A percentile compares a stretch with the other conserved stretches of the same genome.
Conservation (phyloP, 1,140 invertebrate species). For the Microplitis mediator region DNA sequence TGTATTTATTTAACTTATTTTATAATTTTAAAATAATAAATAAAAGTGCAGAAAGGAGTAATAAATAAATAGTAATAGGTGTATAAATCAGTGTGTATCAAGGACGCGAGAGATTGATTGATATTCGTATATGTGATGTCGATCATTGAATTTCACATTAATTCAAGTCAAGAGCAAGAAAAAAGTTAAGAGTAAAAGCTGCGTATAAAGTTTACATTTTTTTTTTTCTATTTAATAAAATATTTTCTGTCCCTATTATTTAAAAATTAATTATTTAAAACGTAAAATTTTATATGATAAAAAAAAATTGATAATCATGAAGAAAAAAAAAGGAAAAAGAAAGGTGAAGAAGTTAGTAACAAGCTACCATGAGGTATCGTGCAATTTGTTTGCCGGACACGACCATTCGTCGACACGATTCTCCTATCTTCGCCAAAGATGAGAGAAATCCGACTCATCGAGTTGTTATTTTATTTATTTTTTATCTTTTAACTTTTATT, state of each 20-base stretch:
- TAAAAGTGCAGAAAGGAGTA: neutral
- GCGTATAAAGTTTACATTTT: too few relatives aligned
- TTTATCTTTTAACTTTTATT: neutral
- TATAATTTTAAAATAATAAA: too few relatives aligned
- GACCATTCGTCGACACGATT: conserved; percentile 60
- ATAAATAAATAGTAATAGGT: neutral
- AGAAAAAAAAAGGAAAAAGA: conserved; percentile 30
- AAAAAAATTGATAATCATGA: neutral
- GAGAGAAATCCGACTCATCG: conserved; percentile 50
- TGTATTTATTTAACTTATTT: too few relatives aligned
- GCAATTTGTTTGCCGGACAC: conserved; percentile 61
- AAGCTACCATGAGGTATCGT: conserved; percentile 56
- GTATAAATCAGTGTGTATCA: neutral
- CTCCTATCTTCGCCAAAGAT: conserved; percentile 56
- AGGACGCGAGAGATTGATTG: conserved; percentile 7
- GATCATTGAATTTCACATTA: conserved; percentile 18
- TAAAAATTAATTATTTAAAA: neutral
- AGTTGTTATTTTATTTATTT: conserved; percentile 10
- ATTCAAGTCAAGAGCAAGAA: conserved; percentile 3
- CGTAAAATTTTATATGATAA: neutral
- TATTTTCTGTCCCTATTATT: too few relatives aligned
- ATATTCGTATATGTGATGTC: neutral
- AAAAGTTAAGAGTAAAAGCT: neutral
- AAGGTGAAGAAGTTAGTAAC: conserved; percentile 39
- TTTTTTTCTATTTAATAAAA: neutral